A percentile compares a stretch with the other conserved stretches of the same genome.
phyloP scores from a whole-genome alignment of 2,797 vertebrate species.

The Distichodus sexfasciatus region DNA sequence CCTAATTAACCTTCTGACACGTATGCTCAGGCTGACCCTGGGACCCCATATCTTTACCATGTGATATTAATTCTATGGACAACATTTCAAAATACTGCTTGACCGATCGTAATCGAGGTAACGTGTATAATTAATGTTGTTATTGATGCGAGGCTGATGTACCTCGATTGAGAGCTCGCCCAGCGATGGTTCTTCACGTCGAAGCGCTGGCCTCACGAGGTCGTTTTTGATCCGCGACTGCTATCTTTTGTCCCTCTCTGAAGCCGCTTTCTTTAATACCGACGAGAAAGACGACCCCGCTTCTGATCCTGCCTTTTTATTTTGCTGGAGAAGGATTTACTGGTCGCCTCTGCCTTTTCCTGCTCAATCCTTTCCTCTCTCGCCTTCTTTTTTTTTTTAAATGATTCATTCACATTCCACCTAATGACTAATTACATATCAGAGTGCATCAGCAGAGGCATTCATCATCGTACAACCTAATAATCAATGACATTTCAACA shows the following conservation, averaged over 20 bases:
- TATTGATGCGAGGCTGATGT: too few relatives aligned
- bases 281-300: not conserved
- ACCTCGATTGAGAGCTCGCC: too few relatives aligned
- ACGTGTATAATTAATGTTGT: too few relatives aligned
- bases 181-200: too few relatives aligned
- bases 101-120: too few relatives aligned
- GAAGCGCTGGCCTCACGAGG: slow-evolving; percentile 42
- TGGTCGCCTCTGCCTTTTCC: slow-evolving; percentile 47
- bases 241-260: slow-evolving; percentile 36
- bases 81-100: too few relatives aligned
- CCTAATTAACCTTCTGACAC: too few relatives aligned
- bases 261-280: slow-evolving; percentile 28
- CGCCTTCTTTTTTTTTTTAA: slow-evolving; percentile 86
- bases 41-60: too few relatives aligned
- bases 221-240: slow-evolving; percentile 50
- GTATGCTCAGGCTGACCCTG: too few relatives aligned
- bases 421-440: slow-evolving; percentile 99
- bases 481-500: slow-evolving; percentile 99
- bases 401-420: slow-evolving; percentile 99
- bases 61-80: too few relatives aligned
- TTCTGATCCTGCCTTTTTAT: slow-evolving; percentile 44
- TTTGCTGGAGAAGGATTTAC: slow-evolving; percentile 41
- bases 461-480: slow-evolving; percentile 99
- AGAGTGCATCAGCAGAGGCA: slow-evolving; percentile 94
- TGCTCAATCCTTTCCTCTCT: slow-evolving; percentile 82